Base-by-base conservation (phyloP, 2,797 vertebrate species). In the Macrochelys suwanniensis region DNA sequence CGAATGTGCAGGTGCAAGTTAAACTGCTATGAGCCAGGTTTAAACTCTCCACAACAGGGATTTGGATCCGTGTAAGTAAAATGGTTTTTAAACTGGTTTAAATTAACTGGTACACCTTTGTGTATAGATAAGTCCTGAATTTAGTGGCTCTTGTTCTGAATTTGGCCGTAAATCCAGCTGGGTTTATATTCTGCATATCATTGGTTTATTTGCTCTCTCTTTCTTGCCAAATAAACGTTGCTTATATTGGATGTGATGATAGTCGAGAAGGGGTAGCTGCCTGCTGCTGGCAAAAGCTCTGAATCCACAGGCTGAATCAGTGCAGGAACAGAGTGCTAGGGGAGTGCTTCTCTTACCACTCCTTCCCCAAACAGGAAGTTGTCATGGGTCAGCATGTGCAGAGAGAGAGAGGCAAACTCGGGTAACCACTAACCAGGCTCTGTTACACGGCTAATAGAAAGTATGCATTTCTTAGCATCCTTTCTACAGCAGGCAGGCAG, bases 251-350 rank as follows among this genome's bases (percentile, higher is more conserved):
- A 84, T 9, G 17, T 31, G 3, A 28, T n/a, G 68, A 5, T 45
- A 13, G 82, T 50, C 23, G 49, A 0, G 0, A 57, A 71, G 12
- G 37, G 16, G 17, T n/a, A 42, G 54, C 74, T 1, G 23, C 42
- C 74, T 1, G 23, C 42, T 10, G 42, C 31, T 85, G 37, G 42
- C 59, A 16, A 61, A 33, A 61, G n/a, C 61, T n/a, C 33, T 19
- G 61, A 17, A 15, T n/a, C 61, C 1, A 7, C 61, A 31, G 61
- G 10, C 0, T 7, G n/a, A 17, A 15, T 0, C 2, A 6, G 61
- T 65, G 61, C 21, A 7, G 16, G 37, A 54, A 56, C 79, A 51
- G 71, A 74, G 79, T 0, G 3, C 10, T 2, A 74, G 71, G 42
- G 5, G 42, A 42, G 42, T 74, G 71, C 21, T 45, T 13, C 11